Evolutionary conservation across 2,797 vertebrate species (phyloP), one percentile per base, ranked within the genome.

Genomic region (Natrix natrix): DNA sequence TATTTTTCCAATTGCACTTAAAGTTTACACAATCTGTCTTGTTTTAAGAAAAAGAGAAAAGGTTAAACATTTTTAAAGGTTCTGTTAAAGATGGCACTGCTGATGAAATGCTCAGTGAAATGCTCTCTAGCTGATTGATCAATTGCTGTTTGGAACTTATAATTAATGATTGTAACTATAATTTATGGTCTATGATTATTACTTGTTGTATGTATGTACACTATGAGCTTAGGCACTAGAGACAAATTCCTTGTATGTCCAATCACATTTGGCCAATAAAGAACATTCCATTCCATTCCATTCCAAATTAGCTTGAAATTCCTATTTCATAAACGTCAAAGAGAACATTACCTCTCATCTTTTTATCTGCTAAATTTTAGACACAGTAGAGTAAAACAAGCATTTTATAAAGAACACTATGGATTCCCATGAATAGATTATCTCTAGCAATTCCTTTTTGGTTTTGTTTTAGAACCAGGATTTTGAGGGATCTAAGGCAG

Each of bases 331-430:
- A 87, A 59, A 57, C 37, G 13, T 8, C 57, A n/a, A 89, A 89
- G 37, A 20, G 6, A 78, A 24, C 24, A 54, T 89, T 83, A 26
- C 0, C 12, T 48, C n/a, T 48, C 56, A 92, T 17, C 4, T 78
- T 56, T 56, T 28, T 56, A 56, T 78, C 26, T 92, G 89, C 13
- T 3, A 22, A 83, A 52, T 5, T 78, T 56, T 60, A 26, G 26
- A 91, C 57, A 90, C 57, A 16, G 28, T 14, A 37, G 16, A 13
- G 91, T 91, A 54, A 94, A 93, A 92, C 93, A 91, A 83, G 92
- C 92, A 63, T 5, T 4, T 24, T 14, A 92, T 10, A 66, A 24
- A 16, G 7, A 59, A 14, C 91, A 37, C 55, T 90, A 43, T 8
- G 93, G 43, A 89, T 48, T 60, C 17, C 83, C 20, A 56, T 32